A percentile compares a stretch with the other conserved stretches of the same genome.
Evolutionary conservation across 2,113 vertebrate species (phyloP).

Genomic region (Scophthalmus maximus): DNA sequence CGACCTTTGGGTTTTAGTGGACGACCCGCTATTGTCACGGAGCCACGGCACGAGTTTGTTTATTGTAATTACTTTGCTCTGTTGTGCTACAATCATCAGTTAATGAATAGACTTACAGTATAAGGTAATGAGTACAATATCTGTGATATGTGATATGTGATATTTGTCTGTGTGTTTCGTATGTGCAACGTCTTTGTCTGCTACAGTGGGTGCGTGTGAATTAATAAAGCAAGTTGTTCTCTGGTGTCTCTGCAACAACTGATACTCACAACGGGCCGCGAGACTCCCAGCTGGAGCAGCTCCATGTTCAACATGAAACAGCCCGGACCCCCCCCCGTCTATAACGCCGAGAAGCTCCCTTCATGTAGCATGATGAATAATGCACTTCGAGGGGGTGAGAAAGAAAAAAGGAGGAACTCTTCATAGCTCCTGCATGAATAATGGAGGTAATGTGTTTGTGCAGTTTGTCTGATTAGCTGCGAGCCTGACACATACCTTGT

Average conservation of each 20-base stretch:
- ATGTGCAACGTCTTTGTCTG: conserved; percentile 13
- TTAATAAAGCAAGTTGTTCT: conserved; percentile 45
- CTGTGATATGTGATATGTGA: background rate
- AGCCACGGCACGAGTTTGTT: too few species aligned
- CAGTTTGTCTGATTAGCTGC: conserved; percentile 62
- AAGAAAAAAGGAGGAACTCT: background rate
- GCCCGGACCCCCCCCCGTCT: conserved; percentile 25
- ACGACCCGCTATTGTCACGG: background rate
- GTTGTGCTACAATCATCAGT: background rate
- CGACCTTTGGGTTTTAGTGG: background rate
- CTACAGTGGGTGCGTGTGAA: conserved; percentile 35
- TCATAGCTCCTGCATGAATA: conserved; percentile 50
- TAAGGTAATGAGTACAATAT: conserved; percentile 5
- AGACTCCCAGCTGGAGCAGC: conserved; percentile 38
- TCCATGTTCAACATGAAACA: conserved; percentile 50
- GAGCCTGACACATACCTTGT: conserved; percentile 36
- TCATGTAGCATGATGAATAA: conserved; percentile 70
- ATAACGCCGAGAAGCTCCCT: conserved; percentile 33
- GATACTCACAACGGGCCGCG: conserved; percentile 38
- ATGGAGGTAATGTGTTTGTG: conserved; percentile 56
- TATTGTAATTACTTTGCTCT: background rate
- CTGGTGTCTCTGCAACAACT: conserved; percentile 33
- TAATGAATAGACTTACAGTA: background rate
- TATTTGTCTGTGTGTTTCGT: background rate
- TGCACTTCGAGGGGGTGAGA: conserved; percentile 44